Evolutionary conservation across 2,888 invertebrate genomes (phyloP).

Genomic region (Troides helena): DNA sequence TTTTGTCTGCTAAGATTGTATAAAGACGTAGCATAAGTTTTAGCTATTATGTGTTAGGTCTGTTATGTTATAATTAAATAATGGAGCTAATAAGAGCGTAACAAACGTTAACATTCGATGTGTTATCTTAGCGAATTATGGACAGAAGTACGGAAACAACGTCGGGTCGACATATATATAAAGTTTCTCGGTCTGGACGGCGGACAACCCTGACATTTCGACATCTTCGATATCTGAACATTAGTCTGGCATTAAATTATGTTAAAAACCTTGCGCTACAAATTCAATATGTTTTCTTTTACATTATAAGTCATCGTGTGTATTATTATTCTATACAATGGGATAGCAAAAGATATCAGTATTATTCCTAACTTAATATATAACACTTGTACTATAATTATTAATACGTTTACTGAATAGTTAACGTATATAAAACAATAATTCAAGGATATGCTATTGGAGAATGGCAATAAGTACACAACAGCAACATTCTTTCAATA

Average conservation of each 20-base stretch:
- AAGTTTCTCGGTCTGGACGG: conserved; percentile 17
- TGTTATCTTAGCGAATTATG: conserved; percentile 11
- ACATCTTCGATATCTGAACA: conserved; percentile 10
- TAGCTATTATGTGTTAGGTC: too few relatives aligned
- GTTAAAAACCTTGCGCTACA: conserved; percentile 7
- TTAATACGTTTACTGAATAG: not conserved
- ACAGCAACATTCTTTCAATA: conserved; percentile 1
- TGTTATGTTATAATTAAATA: too few relatives aligned
- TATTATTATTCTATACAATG: too few relatives aligned
- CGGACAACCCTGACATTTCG: conserved; percentile 23
- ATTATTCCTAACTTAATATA: not conserved
- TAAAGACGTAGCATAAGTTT: too few relatives aligned
- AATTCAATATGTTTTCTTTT: not conserved
- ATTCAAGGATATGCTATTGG: not conserved
- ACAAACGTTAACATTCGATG: conserved; percentile 20
- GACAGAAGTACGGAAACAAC: conserved; percentile 13
- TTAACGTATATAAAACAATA: not conserved
- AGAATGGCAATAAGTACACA: not conserved
- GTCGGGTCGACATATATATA: conserved; percentile 9
- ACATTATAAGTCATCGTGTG: not conserved
- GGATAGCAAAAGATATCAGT: too few relatives aligned
- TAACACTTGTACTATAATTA: not conserved
- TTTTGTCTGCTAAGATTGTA: too few relatives aligned
- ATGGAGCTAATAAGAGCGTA: not conserved
- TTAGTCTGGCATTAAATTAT: conserved; percentile 9